A percentile compares a stretch with the other conserved stretches of the same genome.
Evolutionary conservation across 2,888 invertebrate genomes (phyloP).

Genomic region (Acheta domesticus): DNA sequence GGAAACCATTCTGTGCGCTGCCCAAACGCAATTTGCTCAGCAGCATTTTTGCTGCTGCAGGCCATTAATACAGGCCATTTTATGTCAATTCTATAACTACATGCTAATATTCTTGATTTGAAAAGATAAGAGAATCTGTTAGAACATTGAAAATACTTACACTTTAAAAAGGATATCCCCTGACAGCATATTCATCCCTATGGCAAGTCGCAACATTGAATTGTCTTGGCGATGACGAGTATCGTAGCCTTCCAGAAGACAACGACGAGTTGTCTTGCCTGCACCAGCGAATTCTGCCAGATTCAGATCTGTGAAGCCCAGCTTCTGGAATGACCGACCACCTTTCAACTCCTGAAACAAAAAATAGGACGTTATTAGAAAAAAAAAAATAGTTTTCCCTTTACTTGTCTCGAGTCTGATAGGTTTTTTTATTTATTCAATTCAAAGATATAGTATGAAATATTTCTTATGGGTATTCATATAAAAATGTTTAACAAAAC

Average conservation of each 20-base stretch:
- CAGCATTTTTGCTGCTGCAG: too few relatives aligned
- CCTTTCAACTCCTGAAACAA: constrained; percentile 62
- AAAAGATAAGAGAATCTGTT: too few relatives aligned
- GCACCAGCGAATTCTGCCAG: constrained; percentile 95
- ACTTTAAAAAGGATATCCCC: constrained; percentile 98
- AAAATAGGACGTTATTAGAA: constrained; percentile 4
- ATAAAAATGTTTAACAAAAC: too few relatives aligned
- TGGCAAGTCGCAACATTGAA: constrained; percentile 86
- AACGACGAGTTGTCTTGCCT: constrained; percentile 79
- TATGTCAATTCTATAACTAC: too few relatives aligned
- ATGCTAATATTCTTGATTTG: too few relatives aligned
- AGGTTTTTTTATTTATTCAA: background rate
- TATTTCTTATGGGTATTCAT: too few relatives aligned
- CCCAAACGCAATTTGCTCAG: too few relatives aligned
- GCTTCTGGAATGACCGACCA: constrained; percentile 86
- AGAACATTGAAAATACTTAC: constrained; percentile 59
- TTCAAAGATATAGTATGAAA: too few relatives aligned
- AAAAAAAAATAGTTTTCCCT: background rate
- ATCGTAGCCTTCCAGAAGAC: constrained; percentile 94
- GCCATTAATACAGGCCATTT: too few relatives aligned
- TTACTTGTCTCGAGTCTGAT: background rate
- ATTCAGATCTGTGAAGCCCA: constrained; percentile 97
- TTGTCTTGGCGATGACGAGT: constrained; percentile 90
- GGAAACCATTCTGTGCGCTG: too few relatives aligned
- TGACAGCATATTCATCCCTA: constrained; percentile 90